Conservation (phyloP, 2,113 vertebrate genomes). For the Ammospiza caudacuta region DNA sequence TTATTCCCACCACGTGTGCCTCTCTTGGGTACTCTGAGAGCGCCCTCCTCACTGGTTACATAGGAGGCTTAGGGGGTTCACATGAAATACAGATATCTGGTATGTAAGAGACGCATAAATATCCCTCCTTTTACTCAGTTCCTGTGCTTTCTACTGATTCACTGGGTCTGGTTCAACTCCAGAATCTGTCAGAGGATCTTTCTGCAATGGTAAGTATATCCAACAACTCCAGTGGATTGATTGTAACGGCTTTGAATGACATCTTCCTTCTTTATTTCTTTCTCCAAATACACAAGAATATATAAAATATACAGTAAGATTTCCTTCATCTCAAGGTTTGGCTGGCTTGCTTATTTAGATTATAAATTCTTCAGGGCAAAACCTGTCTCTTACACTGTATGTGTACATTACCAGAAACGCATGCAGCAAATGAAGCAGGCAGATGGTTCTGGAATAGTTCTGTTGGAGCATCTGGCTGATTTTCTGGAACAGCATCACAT, state of each 20-base stretch:
- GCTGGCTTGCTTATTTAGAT: conserved; percentile 31
- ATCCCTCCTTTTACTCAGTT: not conserved
- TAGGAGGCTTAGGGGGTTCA: not conserved
- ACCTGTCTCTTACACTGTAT: conserved; percentile 15
- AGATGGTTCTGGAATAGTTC: conserved; percentile 58
- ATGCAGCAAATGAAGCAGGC: conserved; percentile 35
- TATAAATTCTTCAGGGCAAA: conserved; percentile 40
- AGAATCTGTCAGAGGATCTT: not conserved
- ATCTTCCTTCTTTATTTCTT: not conserved
- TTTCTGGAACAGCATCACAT: conserved; percentile 42
- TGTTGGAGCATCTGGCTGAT: conserved; percentile 50
- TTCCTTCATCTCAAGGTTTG: conserved; percentile 20
- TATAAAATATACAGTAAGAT: not conserved
- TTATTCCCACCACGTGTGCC: not conserved
- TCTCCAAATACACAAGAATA: not conserved
- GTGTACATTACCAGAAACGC: conserved; percentile 3
- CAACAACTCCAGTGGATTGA: not conserved
- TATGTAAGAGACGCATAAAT: not conserved
- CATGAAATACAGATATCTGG: not conserved
- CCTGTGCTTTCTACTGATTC: not conserved
- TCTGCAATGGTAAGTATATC: not conserved
- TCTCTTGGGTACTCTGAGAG: not conserved
- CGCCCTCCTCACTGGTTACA: accelerated
- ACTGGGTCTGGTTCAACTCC: not conserved
- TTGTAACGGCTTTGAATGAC: not conserved